A percentile compares a stretch with the other conserved stretches of the same genome.
Conservation (phyloP, 2,888 invertebrate genomes). For the Nomada fabriciana region DNA sequence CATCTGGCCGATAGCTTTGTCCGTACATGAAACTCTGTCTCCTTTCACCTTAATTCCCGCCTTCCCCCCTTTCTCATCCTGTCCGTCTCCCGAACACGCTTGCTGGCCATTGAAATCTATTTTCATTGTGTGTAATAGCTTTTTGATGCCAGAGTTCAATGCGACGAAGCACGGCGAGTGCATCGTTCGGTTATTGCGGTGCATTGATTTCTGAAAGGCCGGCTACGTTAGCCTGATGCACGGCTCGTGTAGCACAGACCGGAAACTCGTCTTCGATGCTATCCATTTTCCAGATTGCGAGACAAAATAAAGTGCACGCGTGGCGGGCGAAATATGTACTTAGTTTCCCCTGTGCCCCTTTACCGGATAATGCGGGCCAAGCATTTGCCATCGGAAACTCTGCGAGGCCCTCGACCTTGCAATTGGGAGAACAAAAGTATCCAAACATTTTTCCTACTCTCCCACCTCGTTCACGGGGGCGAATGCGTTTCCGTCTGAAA, state of each 20-base stretch:
- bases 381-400: constrained; percentile 10
- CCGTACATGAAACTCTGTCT: constrained; percentile 32
- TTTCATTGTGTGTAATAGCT: constrained; percentile 65
- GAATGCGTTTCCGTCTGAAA: too few relatives aligned
- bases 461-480: too few relatives aligned
- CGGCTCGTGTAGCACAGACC: constrained; percentile 13
- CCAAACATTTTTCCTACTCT: too few relatives aligned
- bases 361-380: constrained; percentile 11
- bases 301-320: constrained; percentile 42
- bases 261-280: constrained; percentile 40
- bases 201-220: constrained; percentile 61
- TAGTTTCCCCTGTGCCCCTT: background rate
- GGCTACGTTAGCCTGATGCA: constrained; percentile 38
- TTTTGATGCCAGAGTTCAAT: constrained; percentile 59
- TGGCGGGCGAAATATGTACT: constrained; percentile 17
- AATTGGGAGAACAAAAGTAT: background rate
- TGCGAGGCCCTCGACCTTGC: background rate
- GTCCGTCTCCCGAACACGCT: constrained; percentile 16
- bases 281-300: constrained; percentile 58
- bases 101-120: constrained; percentile 53
- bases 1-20: constrained; percentile 65
- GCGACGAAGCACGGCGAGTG: constrained; percentile 48
- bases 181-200: constrained; percentile 60
- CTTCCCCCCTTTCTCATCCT: constrained; percentile 8
- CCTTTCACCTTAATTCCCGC: constrained; percentile 22